Percentiles rank a stretch among this genome's conserved stretches.
Conservation (phyloP, 2,113 vertebrate genomes). For the Tyto alba region DNA sequence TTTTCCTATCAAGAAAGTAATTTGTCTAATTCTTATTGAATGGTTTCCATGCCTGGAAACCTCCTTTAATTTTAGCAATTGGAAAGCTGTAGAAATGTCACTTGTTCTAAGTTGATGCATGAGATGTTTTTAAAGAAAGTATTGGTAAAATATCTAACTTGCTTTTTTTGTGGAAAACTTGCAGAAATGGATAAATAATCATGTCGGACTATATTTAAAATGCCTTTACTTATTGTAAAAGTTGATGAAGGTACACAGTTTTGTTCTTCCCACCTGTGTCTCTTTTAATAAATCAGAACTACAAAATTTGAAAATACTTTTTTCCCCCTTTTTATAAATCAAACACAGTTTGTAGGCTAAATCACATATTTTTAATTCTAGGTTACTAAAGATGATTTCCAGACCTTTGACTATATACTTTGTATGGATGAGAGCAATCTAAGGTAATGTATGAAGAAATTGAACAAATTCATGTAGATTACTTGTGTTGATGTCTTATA, state of each 20-base stretch:
- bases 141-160: not conserved
- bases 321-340: not conserved
- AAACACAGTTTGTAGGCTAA: not conserved
- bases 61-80: not conserved
- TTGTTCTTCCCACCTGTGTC: not conserved
- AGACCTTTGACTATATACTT: constrained; percentile 88
- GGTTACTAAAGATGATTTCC: constrained; percentile 92
- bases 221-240: not conserved
- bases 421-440: constrained; percentile 98
- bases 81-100: not conserved
- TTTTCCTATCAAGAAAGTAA: not conserved
- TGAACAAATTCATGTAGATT: not conserved
- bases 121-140: not conserved
- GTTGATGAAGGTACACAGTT: not conserved
- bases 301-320: not conserved
- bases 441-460: constrained; percentile 73
- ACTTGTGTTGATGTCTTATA: not conserved
- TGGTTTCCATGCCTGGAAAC: not conserved
- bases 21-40: not conserved
- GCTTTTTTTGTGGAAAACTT: not conserved
- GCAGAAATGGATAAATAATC: not conserved
- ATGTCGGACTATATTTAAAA: not conserved
- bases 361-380: constrained; percentile 55
- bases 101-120: not conserved
- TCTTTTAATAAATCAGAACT: not conserved